Evolutionary conservation across 2,113 vertebrate species (phyloP).

Genomic region (Peromyscus maniculatus): DNA sequence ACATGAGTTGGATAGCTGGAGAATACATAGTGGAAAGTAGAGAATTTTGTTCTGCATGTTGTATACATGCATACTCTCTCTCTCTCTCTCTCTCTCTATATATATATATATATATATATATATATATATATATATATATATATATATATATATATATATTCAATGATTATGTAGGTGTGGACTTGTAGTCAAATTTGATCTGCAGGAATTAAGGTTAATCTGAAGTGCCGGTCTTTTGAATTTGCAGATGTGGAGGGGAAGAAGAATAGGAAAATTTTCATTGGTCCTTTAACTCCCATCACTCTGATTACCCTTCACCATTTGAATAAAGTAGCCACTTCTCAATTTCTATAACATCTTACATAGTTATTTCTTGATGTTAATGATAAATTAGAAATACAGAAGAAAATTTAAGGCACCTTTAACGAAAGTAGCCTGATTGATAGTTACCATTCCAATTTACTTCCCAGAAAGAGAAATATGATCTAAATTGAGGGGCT

Average conservation of each 20-base stretch:
- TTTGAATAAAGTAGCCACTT: neutral
- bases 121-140: too few relatives aligned
- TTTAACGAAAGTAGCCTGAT: neutral
- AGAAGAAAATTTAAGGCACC: neutral
- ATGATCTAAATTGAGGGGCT: neutral
- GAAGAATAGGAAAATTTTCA: neutral
- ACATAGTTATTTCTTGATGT: neutral
- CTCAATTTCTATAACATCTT: neutral
- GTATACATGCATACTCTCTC: too few relatives aligned
- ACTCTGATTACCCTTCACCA: too few relatives aligned
- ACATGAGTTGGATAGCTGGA: fast-evolving
- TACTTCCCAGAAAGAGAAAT: neutral
- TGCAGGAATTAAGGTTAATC: neutral
- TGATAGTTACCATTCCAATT: neutral
- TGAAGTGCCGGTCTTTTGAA: neutral
- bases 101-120: too few relatives aligned
- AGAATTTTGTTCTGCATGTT: neutral
- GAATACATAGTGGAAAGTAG: neutral
- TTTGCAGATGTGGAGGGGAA: neutral
- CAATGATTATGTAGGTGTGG: neutral
- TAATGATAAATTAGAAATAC: neutral
- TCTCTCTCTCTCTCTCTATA: too few relatives aligned
- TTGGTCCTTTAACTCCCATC: neutral
- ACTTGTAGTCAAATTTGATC: neutral
- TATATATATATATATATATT: too few relatives aligned